These are phyloP conservation scores for Trachemys scripta DNA, from an alignment of 2,113 vertebrate species.

Conservation along the genomic window DNA sequence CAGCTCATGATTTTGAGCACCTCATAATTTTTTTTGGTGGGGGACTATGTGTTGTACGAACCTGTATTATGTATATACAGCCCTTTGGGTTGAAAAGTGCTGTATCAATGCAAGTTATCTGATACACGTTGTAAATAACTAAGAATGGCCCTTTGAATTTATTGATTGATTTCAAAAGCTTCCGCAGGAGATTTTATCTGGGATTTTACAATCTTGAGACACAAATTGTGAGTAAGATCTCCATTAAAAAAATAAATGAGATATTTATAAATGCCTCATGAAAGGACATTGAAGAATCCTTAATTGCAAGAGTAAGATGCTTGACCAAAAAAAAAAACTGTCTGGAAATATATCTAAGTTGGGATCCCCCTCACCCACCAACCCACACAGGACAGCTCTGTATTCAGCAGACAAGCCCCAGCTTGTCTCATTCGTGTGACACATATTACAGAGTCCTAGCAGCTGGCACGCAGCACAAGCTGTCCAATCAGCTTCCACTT, in stretches of 20 bases:
- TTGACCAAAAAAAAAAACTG: neutral
- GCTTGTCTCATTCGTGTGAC: neutral
- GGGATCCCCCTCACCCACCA: neutral
- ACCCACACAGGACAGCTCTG: neutral
- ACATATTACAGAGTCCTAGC: neutral
- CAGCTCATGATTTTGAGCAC: neutral
- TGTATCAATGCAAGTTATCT: neutral
- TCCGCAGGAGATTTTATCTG: neutral
- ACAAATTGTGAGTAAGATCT: neutral
- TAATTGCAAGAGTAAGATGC: neutral
- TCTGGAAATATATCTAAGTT: too few relatives aligned
- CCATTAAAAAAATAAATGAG: neutral
- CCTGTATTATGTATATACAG: neutral
- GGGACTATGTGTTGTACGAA: neutral
- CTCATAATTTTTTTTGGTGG: too few relatives aligned
- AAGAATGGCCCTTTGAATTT: neutral
- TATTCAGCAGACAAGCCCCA: neutral
- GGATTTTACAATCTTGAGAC: neutral
- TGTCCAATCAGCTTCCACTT: neutral
- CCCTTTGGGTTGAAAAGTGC: neutral
- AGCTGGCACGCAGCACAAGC: neutral
- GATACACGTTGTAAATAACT: too few relatives aligned
- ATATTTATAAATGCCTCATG: neutral
- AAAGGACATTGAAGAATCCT: neutral
- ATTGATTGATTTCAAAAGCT: neutral